Evolutionary conservation across 2,888 invertebrate species (phyloP).

Genomic region (Cinara cedri): DNA sequence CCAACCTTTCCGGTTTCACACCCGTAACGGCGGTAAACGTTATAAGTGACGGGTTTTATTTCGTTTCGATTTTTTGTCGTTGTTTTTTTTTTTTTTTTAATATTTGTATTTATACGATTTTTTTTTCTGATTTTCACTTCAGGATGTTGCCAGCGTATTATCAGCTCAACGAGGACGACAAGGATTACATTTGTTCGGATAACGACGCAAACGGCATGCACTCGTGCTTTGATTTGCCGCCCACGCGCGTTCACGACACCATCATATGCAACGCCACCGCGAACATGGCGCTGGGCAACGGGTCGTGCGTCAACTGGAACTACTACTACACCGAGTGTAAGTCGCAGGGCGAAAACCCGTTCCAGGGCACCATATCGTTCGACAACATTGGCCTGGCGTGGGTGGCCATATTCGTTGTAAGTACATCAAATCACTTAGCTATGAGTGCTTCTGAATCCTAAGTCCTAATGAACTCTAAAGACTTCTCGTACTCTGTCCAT

Average conservation of each 20-base stretch:
- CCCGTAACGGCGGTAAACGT: no score
- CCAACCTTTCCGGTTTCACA: no score
- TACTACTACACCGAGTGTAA: constrained; percentile 96
- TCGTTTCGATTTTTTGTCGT: no score
- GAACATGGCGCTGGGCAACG: constrained; percentile 70
- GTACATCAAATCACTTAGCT: no score
- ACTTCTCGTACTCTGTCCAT: no score
- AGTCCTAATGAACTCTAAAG: no score
- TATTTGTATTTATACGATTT: no score
- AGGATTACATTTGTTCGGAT: constrained; percentile 96
- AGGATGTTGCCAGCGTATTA: constrained; percentile 78
- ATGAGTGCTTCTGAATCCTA: no score
- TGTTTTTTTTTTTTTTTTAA: no score
- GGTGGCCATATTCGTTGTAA: constrained; percentile 99
- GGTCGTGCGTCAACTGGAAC: constrained; percentile 97
- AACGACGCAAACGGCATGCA: constrained; percentile 96
- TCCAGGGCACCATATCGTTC: constrained; percentile 98
- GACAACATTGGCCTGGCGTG: constrained; percentile 99
- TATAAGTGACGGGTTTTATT: no score
- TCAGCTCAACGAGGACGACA: constrained; percentile 79
- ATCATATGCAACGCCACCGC: constrained; percentile 79
- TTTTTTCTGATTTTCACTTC: constrained; percentile 52
- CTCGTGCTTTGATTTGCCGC: constrained; percentile 82
- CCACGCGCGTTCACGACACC: constrained; percentile 71
- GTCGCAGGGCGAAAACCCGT: constrained; percentile 93